Percentiles rank a stretch among this genome's conserved stretches.
phyloP scores from a whole-genome alignment of 2,113 vertebrate species.

The Salvelinus alpinus region DNA sequence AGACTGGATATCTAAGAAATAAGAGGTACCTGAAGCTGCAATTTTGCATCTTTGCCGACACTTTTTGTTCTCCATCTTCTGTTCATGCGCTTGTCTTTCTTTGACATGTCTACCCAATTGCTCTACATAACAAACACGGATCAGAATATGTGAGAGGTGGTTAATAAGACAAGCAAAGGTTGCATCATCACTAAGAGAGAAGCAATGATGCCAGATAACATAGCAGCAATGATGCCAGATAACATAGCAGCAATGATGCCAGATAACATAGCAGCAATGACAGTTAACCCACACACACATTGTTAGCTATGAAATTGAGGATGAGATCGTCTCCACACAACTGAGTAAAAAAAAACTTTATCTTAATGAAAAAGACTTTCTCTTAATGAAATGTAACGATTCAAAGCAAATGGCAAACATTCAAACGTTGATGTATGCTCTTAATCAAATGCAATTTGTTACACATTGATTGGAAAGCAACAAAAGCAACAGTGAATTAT shows the following conservation, averaged over 20 bases:
- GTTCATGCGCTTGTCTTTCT: conserved; percentile 98
- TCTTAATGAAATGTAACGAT: conserved; percentile 46
- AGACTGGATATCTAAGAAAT: conserved; percentile 25
- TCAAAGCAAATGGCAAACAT: conserved; percentile 8
- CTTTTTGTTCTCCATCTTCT: conserved; percentile 99
- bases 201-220: conserved; percentile 23
- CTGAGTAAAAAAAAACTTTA: not conserved
- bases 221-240: not conserved
- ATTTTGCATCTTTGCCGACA: conserved; percentile 99
- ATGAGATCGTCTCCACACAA: not conserved
- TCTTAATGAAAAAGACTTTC: not conserved
- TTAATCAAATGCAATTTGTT: conserved; percentile 1
- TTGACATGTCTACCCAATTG: conserved; percentile 99
- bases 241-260: conserved; percentile 3
- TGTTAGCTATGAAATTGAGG: conserved; percentile 6
- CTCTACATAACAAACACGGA: conserved; percentile 84
- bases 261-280: not conserved
- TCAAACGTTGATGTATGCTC: not conserved
- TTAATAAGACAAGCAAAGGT: conserved; percentile 76
- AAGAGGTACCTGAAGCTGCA: conserved; percentile 94
- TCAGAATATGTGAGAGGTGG: conserved; percentile 69
- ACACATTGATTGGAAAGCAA: conserved; percentile 19
- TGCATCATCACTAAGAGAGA: conserved; percentile 47
- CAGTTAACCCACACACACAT: conserved; percentile 1
- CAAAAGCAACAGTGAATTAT: conserved; percentile 8